Conservation (phyloP, 2,113 vertebrate genomes). For the Amphilophus citrinellus region DNA sequence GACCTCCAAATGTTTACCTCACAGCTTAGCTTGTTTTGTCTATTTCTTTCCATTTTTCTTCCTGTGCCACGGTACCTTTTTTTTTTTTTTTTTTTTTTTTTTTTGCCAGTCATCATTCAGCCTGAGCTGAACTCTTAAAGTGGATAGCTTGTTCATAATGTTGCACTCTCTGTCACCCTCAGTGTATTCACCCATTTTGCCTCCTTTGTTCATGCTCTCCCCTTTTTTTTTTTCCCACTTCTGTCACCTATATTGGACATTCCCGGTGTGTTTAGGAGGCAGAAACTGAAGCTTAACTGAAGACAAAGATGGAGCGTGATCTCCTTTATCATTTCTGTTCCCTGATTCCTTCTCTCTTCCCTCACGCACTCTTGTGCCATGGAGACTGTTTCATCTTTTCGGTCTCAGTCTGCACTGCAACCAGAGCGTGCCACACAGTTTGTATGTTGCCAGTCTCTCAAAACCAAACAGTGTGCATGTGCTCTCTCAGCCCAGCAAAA, state of each 20-base stretch:
- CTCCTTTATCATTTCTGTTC: constrained; percentile 70
- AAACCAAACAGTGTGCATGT: constrained; percentile 94
- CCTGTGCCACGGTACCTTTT: constrained; percentile 6
- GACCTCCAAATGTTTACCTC: constrained; percentile 45
- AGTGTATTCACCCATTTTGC: constrained; percentile 36
- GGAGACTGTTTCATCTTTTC: constrained; percentile 62
- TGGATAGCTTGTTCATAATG: constrained; percentile 31
- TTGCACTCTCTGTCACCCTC: constrained; percentile 32
- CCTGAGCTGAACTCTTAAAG: constrained; percentile 44
- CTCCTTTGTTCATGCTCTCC: constrained; percentile 38
- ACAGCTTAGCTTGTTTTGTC: constrained; percentile 40
- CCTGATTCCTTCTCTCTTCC: constrained; percentile 34
- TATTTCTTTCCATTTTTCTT: constrained; percentile 38
- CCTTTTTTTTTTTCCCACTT: constrained; percentile 21
- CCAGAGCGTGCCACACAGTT: constrained; percentile 88
- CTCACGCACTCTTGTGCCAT: constrained; percentile 25
- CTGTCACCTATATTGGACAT: constrained; percentile 57
- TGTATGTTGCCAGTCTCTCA: constrained; percentile 92
- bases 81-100: constrained; percentile 30
- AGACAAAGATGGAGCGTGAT: constrained; percentile 85
- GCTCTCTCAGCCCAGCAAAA: constrained; percentile 92
- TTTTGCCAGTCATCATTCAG: constrained; percentile 49
- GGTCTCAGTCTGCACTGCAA: constrained; percentile 75
- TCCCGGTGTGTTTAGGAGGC: constrained; percentile 88
- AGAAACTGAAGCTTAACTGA: constrained; percentile 85